A percentile compares a stretch with the other conserved stretches of the same genome.
Evolutionary conservation across 2,113 vertebrate species (phyloP).

Genomic region (Pluvialis apricaria): DNA sequence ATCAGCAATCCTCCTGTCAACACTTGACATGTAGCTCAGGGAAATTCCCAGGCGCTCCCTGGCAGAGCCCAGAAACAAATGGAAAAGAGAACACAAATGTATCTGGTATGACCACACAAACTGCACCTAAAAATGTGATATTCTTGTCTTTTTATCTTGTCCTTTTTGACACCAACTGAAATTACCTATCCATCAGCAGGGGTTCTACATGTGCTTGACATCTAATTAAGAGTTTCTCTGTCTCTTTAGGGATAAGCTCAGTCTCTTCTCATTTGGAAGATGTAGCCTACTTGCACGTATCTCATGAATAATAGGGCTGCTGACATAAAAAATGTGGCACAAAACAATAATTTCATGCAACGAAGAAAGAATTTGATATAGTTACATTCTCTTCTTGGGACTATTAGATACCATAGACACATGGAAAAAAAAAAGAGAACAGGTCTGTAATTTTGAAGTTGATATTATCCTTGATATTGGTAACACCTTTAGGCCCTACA

Average conservation of each 20-base stretch:
- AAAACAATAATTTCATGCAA: background rate
- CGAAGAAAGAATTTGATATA: background rate
- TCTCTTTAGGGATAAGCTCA: background rate
- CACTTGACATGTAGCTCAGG: background rate
- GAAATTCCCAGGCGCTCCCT: background rate
- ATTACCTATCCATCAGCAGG: background rate
- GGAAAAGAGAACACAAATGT: background rate
- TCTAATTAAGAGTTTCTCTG: background rate
- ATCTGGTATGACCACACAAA: background rate
- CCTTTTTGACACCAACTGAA: background rate
- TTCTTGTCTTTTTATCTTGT: background rate
- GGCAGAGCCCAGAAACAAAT: background rate
- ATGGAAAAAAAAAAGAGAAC: background rate
- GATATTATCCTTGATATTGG: background rate
- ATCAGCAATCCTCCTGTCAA: background rate
- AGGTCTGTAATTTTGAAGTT: background rate
- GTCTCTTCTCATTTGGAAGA: background rate
- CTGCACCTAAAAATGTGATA: background rate
- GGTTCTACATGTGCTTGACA: background rate
- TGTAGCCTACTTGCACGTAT: background rate
- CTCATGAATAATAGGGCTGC: background rate
- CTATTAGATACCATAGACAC: background rate
- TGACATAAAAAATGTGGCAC: background rate
- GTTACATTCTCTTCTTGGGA: background rate
- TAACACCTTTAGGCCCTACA: background rate